Base-by-base conservation (phyloP, 2,888 invertebrate genomes). In the Seira sanloemensis region DNA sequence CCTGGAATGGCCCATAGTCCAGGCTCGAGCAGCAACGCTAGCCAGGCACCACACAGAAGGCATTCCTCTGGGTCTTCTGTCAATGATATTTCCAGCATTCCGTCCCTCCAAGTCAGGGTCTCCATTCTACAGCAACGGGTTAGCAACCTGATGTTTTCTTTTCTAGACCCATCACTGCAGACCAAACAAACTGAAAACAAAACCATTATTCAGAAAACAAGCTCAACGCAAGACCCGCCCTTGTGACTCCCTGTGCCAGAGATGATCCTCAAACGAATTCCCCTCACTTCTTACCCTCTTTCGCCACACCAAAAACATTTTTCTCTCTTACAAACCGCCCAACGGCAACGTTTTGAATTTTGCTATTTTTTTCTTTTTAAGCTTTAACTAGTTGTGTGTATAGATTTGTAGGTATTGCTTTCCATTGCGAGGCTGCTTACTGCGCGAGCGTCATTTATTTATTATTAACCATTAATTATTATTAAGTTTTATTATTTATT, bases 111-210 rank as follows among this genome's bases (percentile, higher is more conserved):
- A 91, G 93, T 94, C 91, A 93, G 94, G 92, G 93, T 94, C 90
- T 93, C 93, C 91, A 93, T 95, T 92, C 94, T 96, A 91, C 96
- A 96, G 92, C 95, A 95, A 93, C 94, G 96, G 96, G 96, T 97
- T 95, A 96, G 96, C 87, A 83, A 85, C 84, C 85, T 85, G 85
- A 87, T 79, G 83, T 85, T 88, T 88, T 84, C 84, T 87, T 86
- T 84, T 88, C 72, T 80, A 80, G 78, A 75, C 71, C 75, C 79
- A 77, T 58, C 79, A 78, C 76, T 79, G 72, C 75, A 83, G 81
- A 62, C 54, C 75, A 78, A 78, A 81, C 37, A 78, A n/a, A 79
- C 1, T 62, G 23, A 18, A 27, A 78, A 75, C 27, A 26, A 62
- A n/a, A n/a, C n/a, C n/a, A n/a, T n/a, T 78, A 72, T 58, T 50